phyloP scores from a whole-genome alignment of 2,888 invertebrate genomes.

The Morpho deidamia region DNA sequence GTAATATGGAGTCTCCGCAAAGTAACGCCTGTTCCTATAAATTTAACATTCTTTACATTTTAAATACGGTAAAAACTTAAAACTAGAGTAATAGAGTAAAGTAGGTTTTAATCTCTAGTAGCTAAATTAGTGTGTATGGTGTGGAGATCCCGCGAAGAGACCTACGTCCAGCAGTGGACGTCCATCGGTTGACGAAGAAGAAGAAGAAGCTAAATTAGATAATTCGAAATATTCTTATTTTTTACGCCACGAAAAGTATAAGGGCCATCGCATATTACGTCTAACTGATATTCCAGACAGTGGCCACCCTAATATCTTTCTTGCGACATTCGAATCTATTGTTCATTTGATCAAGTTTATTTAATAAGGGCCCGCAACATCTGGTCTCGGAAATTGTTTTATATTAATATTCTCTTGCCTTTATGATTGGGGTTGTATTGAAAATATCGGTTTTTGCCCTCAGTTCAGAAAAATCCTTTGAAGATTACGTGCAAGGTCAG shows the following conservation, averaged over 20 bases:
- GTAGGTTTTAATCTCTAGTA: too few relatives aligned
- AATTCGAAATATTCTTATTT: too few relatives aligned
- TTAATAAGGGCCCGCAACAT: slow-evolving; percentile 31
- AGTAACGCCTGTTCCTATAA: too few relatives aligned
- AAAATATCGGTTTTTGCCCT: slow-evolving; percentile 10
- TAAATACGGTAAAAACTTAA: too few relatives aligned
- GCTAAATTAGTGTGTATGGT: too few relatives aligned
- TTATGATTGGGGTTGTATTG: slow-evolving; percentile 7
- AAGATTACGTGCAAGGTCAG: background rate
- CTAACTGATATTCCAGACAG: slow-evolving; percentile 9
- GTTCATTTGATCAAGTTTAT: slow-evolving; percentile 56
- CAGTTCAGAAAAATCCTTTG: slow-evolving; percentile 5
- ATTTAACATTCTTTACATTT: too few relatives aligned
- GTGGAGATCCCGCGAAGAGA: too few relatives aligned
- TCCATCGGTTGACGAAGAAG: too few relatives aligned
- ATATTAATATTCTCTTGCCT: slow-evolving; percentile 14
- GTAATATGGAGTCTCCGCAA: too few relatives aligned
- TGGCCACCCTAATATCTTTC: slow-evolving; percentile 38
- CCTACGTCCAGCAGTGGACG: too few relatives aligned
- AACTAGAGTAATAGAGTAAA: too few relatives aligned
- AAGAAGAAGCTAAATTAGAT: too few relatives aligned
- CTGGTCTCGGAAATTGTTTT: slow-evolving; percentile 5
- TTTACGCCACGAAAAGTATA: background rate
- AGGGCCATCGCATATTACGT: background rate
- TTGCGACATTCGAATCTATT: slow-evolving; percentile 47